These are phyloP conservation scores for Oryzias dopingdopingensis DNA, from an alignment of 2,797 vertebrate genomes.

Conservation along the genomic window DNA sequence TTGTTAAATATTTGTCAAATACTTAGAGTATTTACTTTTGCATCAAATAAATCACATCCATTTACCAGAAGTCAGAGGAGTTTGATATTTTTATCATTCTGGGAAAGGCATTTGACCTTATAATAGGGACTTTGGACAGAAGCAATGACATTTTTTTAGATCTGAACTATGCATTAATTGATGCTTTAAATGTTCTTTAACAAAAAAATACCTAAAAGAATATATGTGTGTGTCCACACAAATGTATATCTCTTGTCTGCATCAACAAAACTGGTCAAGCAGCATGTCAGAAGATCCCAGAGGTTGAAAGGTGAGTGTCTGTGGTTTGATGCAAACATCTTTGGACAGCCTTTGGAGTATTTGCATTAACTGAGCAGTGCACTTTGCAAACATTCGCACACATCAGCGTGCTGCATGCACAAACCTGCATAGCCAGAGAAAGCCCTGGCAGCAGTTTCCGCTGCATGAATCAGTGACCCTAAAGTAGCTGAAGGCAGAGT, in stretches of 20 bases:
- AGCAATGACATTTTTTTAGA: no score
- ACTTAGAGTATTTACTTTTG: no score
- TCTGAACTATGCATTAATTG: no score
- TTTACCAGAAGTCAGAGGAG: no score
- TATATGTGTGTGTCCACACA: neutral
- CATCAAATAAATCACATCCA: no score
- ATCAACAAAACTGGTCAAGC: neutral
- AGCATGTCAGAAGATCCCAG: neutral
- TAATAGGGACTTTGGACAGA: no score
- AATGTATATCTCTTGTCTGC: neutral
- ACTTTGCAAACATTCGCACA: constrained; percentile 22
- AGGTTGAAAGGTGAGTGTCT: constrained; percentile 22
- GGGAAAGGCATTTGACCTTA: no score
- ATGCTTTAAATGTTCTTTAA: no score
- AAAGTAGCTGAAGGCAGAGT: constrained; percentile 19
- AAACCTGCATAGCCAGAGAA: constrained; percentile 42
- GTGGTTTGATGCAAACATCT: constrained; percentile 40
- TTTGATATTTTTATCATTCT: no score
- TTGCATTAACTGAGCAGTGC: constrained; percentile 32
- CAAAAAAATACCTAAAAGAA: no score
- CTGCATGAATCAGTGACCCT: constrained; percentile 41
- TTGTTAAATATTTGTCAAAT: no score
- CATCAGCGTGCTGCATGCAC: constrained; percentile 17
- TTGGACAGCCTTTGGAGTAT: constrained; percentile 39
- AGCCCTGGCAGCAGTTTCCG: constrained; percentile 39